Evolutionary conservation across 2,888 invertebrate genomes (phyloP).

Genomic region (Orthosia gracilis): DNA sequence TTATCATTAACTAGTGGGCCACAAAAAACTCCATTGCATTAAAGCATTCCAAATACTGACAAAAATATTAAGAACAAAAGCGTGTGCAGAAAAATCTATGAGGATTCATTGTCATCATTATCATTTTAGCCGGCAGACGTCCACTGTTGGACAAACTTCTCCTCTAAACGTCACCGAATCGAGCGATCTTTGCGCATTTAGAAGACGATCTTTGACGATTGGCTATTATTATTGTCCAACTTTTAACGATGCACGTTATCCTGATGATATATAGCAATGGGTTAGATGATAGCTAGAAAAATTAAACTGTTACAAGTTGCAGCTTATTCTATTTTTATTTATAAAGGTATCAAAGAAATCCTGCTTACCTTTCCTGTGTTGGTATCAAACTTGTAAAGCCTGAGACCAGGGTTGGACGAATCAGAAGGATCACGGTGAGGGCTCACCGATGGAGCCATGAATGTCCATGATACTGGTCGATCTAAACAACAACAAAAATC

Average conservation of each 20-base stretch:
- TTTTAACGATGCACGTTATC: too few species aligned
- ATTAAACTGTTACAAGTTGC: too few species aligned
- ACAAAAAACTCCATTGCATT: too few species aligned
- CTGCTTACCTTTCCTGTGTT: slow-evolving; percentile 94
- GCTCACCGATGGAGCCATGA: slow-evolving; percentile 97
- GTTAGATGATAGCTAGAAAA: too few species aligned
- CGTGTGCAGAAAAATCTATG: too few species aligned
- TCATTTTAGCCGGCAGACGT: background rate
- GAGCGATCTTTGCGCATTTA: background rate
- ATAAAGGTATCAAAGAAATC: background rate
- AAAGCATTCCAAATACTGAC: too few species aligned
- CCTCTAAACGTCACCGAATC: background rate
- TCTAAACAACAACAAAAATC: slow-evolving; percentile 87
- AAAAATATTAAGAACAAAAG: too few species aligned
- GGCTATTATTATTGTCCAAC: too few species aligned
- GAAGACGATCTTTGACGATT: too few species aligned
- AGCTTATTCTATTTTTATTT: too few species aligned
- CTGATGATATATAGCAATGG: too few species aligned
- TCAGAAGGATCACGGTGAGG: slow-evolving; percentile 95
- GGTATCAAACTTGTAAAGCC: slow-evolving; percentile 97
- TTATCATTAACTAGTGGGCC: too few species aligned
- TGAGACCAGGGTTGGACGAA: slow-evolving; percentile 96
- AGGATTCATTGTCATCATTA: background rate
- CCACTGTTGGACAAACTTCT: background rate
- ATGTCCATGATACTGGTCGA: slow-evolving; percentile 96